Conservation (phyloP, 1,140 invertebrate genomes). For the Apis cerana region DNA sequence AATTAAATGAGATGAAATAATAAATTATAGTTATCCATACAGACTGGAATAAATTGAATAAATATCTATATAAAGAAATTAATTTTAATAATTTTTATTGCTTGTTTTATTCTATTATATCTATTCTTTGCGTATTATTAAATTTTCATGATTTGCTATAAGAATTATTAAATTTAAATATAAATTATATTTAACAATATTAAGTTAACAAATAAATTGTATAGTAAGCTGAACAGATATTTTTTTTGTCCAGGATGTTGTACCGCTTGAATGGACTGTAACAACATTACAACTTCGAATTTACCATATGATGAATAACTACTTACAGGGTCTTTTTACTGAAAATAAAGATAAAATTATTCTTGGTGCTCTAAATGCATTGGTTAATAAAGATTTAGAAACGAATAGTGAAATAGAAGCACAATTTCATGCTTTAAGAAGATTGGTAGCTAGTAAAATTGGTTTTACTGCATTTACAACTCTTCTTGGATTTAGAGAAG, state of each 20-base stretch:
- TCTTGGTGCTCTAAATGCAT: conserved; percentile 87
- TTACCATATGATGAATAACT: conserved; percentile 76
- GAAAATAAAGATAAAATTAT: conserved; percentile 99
- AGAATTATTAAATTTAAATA: background rate
- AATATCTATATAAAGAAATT: background rate
- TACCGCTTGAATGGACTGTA: conserved; percentile 79
- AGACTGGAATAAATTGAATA: background rate
- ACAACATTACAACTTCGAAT: conserved; percentile 74
- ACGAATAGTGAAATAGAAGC: conserved; percentile 90
- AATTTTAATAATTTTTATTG: background rate
- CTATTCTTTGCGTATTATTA: background rate
- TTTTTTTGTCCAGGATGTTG: conserved; percentile 73
- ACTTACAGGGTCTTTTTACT: conserved; percentile 93
- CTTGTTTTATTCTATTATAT: background rate
- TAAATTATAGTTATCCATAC: background rate
- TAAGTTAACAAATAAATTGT: conserved; percentile 8
- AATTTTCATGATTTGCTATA: background rate
- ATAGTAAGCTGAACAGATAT: conserved; percentile 8
- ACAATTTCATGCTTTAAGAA: conserved; percentile 96
- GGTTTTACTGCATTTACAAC: conserved; percentile 98
- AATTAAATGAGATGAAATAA: conserved; percentile 18
- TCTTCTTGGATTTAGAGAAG: conserved; percentile 95
- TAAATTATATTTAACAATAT: background rate
- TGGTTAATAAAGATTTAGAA: conserved; percentile 88
- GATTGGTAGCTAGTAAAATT: conserved; percentile 97